Evolutionary conservation across 1,140 invertebrate species (phyloP).

Genomic region (Monochamus saltuarius): DNA sequence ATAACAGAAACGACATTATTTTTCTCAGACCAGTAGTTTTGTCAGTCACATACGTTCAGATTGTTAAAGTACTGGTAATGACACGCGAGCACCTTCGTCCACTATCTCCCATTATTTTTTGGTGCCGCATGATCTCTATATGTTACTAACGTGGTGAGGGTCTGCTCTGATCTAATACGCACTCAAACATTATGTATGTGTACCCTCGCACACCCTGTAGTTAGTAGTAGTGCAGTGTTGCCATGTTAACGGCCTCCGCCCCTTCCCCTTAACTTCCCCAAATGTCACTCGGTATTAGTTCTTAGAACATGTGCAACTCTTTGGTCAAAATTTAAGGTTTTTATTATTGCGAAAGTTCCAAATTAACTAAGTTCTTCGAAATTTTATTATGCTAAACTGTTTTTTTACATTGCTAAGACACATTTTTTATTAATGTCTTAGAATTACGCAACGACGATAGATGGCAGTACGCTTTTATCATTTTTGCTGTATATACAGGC

Average conservation of each 20-base stretch:
- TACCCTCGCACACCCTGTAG: conserved; percentile 38
- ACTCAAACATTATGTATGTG: conserved; percentile 27
- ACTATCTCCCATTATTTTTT: conserved; percentile 20
- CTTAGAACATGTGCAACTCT: too few species aligned
- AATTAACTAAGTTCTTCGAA: too few species aligned
- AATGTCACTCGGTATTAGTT: background rate
- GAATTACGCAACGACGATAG: too few species aligned
- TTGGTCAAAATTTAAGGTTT: too few species aligned
- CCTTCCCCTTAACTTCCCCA: background rate
- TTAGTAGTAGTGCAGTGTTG: conserved; percentile 32
- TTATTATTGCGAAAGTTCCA: too few species aligned
- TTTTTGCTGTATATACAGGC: too few species aligned
- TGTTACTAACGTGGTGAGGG: conserved; percentile 17
- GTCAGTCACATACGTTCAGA: background rate
- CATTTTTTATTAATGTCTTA: too few species aligned
- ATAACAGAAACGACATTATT: background rate
- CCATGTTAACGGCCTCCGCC: conserved; percentile 3
- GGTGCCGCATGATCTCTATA: conserved; percentile 21
- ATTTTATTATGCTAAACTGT: too few species aligned
- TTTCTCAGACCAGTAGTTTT: background rate
- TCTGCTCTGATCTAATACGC: conserved; percentile 25
- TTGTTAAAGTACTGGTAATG: background rate
- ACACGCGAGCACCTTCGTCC: conserved; percentile 33
- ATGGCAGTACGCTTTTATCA: too few species aligned
- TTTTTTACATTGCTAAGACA: too few species aligned